Evolutionary conservation across 2,113 vertebrate species (phyloP).

Genomic region (Saccopteryx leptura): DNA sequence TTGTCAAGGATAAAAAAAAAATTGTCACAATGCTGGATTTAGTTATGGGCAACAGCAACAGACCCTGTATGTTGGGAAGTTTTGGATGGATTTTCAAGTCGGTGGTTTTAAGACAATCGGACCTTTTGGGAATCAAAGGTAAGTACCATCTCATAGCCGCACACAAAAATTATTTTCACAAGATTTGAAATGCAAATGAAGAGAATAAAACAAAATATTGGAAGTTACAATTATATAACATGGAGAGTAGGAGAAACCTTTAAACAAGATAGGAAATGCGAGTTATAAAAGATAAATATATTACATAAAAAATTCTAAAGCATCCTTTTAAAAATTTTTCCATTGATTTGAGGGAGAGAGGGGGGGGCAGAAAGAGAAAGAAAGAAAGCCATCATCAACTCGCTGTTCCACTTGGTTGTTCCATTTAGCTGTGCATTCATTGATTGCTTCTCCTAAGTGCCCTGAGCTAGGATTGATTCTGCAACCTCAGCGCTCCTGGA

Average conservation of each 20-base stretch:
- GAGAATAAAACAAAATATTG: not conserved
- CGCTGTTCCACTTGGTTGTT: too few species aligned
- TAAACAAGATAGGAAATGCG: conserved; percentile 25
- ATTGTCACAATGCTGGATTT: not conserved
- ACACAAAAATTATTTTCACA: not conserved
- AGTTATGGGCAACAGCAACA: not conserved
- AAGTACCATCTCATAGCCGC: not conserved
- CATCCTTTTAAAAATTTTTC: too few species aligned
- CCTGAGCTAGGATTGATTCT: too few species aligned
- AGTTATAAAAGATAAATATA: not conserved
- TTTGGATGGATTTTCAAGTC: not conserved
- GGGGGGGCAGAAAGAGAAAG: too few species aligned
- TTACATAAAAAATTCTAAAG: not conserved
- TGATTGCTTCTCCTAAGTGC: too few species aligned
- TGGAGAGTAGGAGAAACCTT: not conserved
- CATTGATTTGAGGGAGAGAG: too few species aligned
- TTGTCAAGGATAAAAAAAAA: not conserved
- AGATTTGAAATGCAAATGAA: not conserved
- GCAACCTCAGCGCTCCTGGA: too few species aligned
- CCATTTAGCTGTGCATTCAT: too few species aligned
- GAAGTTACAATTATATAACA: not conserved
- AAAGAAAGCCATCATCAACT: too few species aligned
- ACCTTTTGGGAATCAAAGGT: not conserved
- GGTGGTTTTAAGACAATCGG: not conserved
- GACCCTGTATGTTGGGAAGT: not conserved